These are phyloP conservation scores for Nemapogon koenigi DNA, from an alignment of 2,888 invertebrate species.

Conservation along the genomic window DNA sequence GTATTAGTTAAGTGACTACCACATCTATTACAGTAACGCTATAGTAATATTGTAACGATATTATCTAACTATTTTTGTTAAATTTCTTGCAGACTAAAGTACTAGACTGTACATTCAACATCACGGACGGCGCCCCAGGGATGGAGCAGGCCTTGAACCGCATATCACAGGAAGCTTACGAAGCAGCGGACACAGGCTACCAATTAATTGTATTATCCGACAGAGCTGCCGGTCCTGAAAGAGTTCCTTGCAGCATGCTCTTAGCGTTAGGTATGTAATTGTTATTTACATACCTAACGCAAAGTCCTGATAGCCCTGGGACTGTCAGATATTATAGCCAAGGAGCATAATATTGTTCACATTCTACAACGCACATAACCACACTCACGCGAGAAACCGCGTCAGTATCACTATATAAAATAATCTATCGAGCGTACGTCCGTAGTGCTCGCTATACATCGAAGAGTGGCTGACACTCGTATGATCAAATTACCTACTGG, in stretches of 20 bases:
- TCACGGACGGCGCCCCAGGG: slow-evolving; percentile 75
- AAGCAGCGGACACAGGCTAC: slow-evolving; percentile 78
- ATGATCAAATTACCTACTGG: too few relatives aligned
- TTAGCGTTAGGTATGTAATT: slow-evolving; percentile 70
- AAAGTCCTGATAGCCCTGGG: too few relatives aligned
- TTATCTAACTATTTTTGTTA: too few relatives aligned
- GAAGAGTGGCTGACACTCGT: too few relatives aligned
- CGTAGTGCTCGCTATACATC: too few relatives aligned
- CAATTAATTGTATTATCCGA: slow-evolving; percentile 91
- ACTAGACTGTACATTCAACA: slow-evolving; percentile 89
- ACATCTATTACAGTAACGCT: too few relatives aligned
- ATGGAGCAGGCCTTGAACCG: slow-evolving; percentile 80
- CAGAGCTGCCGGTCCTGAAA: slow-evolving; percentile 65
- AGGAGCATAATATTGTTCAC: not conserved
- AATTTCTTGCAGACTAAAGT: slow-evolving; percentile 68
- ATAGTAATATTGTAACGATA: too few relatives aligned
- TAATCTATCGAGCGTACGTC: too few relatives aligned
- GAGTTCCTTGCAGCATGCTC: slow-evolving; percentile 81
- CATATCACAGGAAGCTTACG: slow-evolving; percentile 81
- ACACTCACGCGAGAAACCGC: too few relatives aligned
- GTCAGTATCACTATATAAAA: too few relatives aligned
- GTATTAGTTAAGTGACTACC: too few relatives aligned
- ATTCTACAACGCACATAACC: too few relatives aligned
- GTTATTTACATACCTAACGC: slow-evolving; percentile 5
- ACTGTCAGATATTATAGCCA: not conserved